Conservation (phyloP, 1,140 invertebrate species). For the Plodia interpunctella region DNA sequence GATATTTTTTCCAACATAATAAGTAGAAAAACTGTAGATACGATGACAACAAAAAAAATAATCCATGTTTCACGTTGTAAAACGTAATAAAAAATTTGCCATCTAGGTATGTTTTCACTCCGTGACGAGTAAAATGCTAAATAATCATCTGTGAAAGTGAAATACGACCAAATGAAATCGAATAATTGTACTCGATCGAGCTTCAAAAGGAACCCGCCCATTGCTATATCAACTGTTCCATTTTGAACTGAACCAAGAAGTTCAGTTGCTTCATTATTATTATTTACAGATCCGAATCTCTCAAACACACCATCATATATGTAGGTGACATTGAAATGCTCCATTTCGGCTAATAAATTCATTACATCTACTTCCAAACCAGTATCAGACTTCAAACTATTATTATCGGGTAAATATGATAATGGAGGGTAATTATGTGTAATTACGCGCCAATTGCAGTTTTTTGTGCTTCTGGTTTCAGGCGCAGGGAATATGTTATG, state of each 20-base stretch:
- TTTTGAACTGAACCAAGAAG: not conserved
- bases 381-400: not conserved
- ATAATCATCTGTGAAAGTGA: too few species aligned
- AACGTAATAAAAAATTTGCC: too few species aligned
- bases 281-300: not conserved
- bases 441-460: not conserved
- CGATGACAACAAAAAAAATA: too few species aligned
- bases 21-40: too few species aligned
- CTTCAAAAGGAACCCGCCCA: not conserved
- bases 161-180: too few species aligned
- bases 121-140: too few species aligned
- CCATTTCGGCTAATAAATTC: constrained; percentile 1
- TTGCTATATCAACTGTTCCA: not conserved
- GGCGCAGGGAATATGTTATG: not conserved
- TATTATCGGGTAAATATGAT: not conserved
- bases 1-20: too few species aligned
- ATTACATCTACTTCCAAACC: not conserved
- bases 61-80: too few species aligned
- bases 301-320: not conserved
- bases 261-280: not conserved
- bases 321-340: not conserved
- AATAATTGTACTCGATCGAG: too few species aligned
- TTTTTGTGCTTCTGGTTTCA: not conserved
- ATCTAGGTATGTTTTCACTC: too few species aligned
- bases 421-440: not conserved